A percentile compares a stretch with the other conserved stretches of the same genome.
Conservation (phyloP, 1,140 invertebrate species). For the Bradysia coprophila region DNA sequence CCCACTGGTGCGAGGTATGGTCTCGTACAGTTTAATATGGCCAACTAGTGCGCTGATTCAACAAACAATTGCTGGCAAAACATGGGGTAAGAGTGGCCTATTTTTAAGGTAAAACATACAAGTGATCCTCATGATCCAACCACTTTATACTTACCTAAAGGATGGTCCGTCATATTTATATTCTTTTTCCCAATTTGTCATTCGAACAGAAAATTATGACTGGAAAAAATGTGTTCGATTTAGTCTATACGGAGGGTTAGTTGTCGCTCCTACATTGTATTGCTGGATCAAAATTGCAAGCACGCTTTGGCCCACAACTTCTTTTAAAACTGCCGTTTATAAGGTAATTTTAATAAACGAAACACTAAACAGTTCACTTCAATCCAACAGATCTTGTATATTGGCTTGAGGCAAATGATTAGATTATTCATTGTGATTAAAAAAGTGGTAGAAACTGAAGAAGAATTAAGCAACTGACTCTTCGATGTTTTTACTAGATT, state of each 20-base stretch:
- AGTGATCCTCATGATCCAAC: neutral
- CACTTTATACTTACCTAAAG: too few relatives aligned
- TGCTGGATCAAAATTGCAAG: conserved; percentile 43
- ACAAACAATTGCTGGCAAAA: conserved; percentile 29
- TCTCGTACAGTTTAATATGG: conserved; percentile 55
- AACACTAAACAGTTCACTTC: neutral
- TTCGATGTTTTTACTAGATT: too few relatives aligned
- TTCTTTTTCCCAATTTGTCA: neutral
- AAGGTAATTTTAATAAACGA: conserved; percentile 30
- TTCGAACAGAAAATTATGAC: conserved; percentile 26
- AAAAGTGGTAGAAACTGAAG: too few relatives aligned
- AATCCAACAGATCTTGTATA: too few relatives aligned
- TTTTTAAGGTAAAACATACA: neutral
- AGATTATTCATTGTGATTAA: too few relatives aligned
- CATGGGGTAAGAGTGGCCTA: conserved; percentile 13
- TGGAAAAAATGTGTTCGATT: conserved; percentile 39
- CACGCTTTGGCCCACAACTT: conserved; percentile 39
- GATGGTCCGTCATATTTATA: too few relatives aligned
- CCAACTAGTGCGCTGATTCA: conserved; percentile 42
- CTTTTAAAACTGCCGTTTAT: conserved; percentile 41
- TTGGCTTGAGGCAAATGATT: too few relatives aligned
- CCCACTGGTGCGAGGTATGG: conserved; percentile 42
- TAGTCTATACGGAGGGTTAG: conserved; percentile 44
- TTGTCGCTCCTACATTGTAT: conserved; percentile 51
- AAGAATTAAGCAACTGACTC: too few relatives aligned